A percentile compares a stretch with the other conserved stretches of the same genome.
phyloP scores from a whole-genome alignment of 2,888 invertebrate species.

The Oasisia sp. region DNA sequence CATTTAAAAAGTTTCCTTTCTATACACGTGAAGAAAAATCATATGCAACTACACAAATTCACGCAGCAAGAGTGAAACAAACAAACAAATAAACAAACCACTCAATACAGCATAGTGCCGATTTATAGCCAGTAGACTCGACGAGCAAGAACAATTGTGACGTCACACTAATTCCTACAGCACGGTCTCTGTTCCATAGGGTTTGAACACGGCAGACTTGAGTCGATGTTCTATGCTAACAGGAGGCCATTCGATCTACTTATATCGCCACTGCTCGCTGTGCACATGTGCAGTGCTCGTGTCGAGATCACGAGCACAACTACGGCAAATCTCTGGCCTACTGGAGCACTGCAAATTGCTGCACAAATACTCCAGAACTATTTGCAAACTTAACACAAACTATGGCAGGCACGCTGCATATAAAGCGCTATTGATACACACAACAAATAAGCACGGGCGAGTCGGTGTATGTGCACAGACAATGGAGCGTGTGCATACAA shows the following conservation, averaged over 20 bases:
- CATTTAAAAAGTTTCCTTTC: not conserved
- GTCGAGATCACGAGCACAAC: not conserved
- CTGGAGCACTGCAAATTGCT: not conserved
- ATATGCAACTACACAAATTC: not conserved
- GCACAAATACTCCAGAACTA: not conserved
- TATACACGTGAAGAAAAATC: not conserved
- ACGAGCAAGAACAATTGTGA: not conserved
- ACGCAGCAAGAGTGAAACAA: not conserved
- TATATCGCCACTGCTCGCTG: not conserved
- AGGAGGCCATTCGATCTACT: not conserved
- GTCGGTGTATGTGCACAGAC: not conserved
- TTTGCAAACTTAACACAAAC: constrained; percentile 13
- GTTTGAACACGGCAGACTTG: not conserved
- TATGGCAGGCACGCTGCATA: not conserved
- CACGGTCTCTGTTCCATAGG: not conserved
- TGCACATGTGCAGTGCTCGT: not conserved
- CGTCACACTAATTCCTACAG: not conserved
- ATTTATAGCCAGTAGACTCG: constrained; percentile 1
- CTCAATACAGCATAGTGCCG: not conserved
- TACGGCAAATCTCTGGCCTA: not conserved
- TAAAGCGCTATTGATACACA: not conserved
- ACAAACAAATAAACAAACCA: not conserved
- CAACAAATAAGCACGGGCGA: not conserved
- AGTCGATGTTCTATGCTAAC: not conserved
- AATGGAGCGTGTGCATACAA: not conserved